Conservation (phyloP, 1,140 invertebrate species). For the Heliconius congener region DNA sequence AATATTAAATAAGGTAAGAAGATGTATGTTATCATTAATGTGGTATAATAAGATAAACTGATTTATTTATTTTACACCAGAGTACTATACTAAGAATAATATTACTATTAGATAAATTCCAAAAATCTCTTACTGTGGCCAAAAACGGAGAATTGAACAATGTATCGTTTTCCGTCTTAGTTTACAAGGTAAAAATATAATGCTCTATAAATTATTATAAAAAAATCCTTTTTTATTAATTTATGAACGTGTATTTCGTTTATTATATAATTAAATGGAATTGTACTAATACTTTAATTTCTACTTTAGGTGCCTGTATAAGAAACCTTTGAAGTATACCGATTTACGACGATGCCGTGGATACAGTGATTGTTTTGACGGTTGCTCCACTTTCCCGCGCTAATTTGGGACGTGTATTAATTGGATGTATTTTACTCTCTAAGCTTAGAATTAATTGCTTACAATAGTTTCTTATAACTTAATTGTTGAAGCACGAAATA, state of each 20-base stretch:
- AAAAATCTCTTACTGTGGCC: too few relatives aligned
- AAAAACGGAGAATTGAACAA: too few relatives aligned
- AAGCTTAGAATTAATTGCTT: constrained; percentile 7
- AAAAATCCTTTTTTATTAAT: too few relatives aligned
- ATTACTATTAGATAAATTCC: too few relatives aligned
- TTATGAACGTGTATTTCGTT: neutral
- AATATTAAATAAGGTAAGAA: too few relatives aligned
- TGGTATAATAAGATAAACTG: too few relatives aligned
- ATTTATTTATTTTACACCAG: too few relatives aligned
- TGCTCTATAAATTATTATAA: too few relatives aligned
- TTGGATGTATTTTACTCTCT: neutral
- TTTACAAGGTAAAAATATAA: too few relatives aligned
- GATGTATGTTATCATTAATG: too few relatives aligned
- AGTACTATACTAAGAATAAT: too few relatives aligned
- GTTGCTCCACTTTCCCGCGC: constrained; percentile 25
- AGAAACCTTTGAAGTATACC: constrained; percentile 22
- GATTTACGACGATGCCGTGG: constrained; percentile 18
- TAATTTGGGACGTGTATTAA: constrained; percentile 26
- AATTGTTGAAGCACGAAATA: neutral
- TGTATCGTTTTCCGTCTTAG: too few relatives aligned
- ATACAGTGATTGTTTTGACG: constrained; percentile 27
- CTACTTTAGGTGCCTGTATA: neutral
- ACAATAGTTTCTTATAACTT: constrained; percentile 6
- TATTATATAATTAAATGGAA: neutral
- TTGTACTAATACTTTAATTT: neutral